phyloP scores from a whole-genome alignment of 2,888 invertebrate species.

The Thecocarcelia acutangulata region DNA sequence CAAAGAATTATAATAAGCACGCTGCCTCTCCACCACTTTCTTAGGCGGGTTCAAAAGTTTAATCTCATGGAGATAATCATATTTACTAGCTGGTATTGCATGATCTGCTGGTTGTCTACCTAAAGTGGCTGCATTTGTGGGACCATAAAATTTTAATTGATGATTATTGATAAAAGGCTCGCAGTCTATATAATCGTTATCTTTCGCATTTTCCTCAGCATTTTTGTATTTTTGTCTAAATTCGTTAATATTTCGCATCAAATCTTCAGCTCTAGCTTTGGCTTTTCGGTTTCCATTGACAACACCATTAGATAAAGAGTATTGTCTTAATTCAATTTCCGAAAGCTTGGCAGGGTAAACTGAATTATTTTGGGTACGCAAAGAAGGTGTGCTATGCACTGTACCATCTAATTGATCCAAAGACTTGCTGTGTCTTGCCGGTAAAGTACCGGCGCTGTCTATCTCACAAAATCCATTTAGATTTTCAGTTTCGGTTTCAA shows the following conservation, averaged over 20 bases:
- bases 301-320: slow-evolving; percentile 67
- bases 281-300: slow-evolving; percentile 69
- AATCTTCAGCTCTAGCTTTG: slow-evolving; percentile 82
- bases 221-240: slow-evolving; percentile 86
- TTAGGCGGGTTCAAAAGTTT: slow-evolving; percentile 80
- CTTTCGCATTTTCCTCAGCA: slow-evolving; percentile 79
- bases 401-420: slow-evolving; percentile 87
- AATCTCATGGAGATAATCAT: slow-evolving; percentile 80
- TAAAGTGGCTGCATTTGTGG: slow-evolving; percentile 55
- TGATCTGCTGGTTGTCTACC: slow-evolving; percentile 44
- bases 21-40: slow-evolving; percentile 69
- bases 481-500: slow-evolving; percentile 69
- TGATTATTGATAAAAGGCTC: slow-evolving; percentile 18
- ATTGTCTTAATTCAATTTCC: slow-evolving; percentile 65
- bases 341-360: slow-evolving; percentile 62
- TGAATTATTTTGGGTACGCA: slow-evolving; percentile 66
- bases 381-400: slow-evolving; percentile 80
- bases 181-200: slow-evolving; percentile 38
- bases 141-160: slow-evolving; percentile 34
- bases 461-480: slow-evolving; percentile 68
- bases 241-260: slow-evolving; percentile 84
- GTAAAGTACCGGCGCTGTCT: slow-evolving; percentile 82
- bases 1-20: slow-evolving; percentile 79
- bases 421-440: slow-evolving; percentile 90
- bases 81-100: slow-evolving; percentile 73